A percentile compares a stretch with the other conserved stretches of the same genome.
Conservation (phyloP, 2,797 vertebrate species). For the Gadopsis marmoratus region DNA sequence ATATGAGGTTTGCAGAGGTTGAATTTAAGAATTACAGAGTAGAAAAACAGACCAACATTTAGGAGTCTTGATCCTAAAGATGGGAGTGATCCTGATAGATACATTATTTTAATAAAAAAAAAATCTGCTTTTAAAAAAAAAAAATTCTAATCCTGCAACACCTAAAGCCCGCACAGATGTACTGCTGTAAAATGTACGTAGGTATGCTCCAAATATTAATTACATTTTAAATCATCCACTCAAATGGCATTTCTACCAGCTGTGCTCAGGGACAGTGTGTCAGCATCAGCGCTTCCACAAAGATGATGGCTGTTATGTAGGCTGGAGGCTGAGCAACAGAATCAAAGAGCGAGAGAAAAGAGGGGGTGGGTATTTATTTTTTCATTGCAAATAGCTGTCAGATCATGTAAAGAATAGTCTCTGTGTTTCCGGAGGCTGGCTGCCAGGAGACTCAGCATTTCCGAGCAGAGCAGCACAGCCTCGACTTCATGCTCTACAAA, state of each 20-base stretch:
- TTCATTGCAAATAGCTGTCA: slow-evolving; percentile 62
- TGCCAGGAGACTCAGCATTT: slow-evolving; percentile 54
- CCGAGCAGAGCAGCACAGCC: slow-evolving; percentile 30
- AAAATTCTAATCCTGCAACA: slow-evolving; percentile 36
- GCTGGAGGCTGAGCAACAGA: slow-evolving; percentile 44
- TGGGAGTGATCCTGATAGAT: background rate
- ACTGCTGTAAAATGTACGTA: slow-evolving; percentile 6
- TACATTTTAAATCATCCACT: slow-evolving; percentile 56
- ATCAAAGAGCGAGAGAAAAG: slow-evolving; percentile 48
- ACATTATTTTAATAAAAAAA: background rate
- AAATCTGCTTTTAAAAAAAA: too few relatives aligned
- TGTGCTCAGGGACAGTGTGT: slow-evolving; percentile 55
- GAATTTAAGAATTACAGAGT: slow-evolving; percentile 54
- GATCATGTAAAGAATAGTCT: slow-evolving; percentile 53
- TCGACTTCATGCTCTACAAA: slow-evolving; percentile 48
- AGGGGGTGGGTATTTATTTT: slow-evolving; percentile 48
- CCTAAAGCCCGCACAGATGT: background rate
- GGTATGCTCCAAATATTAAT: slow-evolving; percentile 42
- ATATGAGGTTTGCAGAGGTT: slow-evolving; percentile 63
- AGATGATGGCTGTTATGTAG: slow-evolving; percentile 39
- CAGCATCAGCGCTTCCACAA: slow-evolving; percentile 50
- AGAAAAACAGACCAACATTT: slow-evolving; percentile 61
- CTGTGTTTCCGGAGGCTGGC: slow-evolving; percentile 32
- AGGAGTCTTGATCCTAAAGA: slow-evolving; percentile 22
- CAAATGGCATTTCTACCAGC: slow-evolving; percentile 57